These are phyloP conservation scores for Argyresthia goedartella DNA, from an alignment of 2,888 invertebrate species.

Conservation along the genomic window DNA sequence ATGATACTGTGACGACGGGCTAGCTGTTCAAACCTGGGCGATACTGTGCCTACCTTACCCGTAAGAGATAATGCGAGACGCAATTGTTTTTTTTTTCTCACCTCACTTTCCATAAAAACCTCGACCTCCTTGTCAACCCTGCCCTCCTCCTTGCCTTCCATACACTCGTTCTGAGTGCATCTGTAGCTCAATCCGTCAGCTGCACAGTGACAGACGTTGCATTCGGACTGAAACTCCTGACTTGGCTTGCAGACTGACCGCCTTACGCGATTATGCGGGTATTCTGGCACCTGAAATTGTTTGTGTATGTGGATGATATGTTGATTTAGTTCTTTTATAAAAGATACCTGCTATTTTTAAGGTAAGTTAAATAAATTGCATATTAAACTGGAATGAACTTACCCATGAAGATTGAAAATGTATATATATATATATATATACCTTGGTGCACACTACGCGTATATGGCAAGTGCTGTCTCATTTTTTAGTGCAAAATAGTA, in stretches of 20 bases:
- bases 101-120: constrained; percentile 51
- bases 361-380: background rate
- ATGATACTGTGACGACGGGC: too few relatives aligned
- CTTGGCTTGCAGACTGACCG: constrained; percentile 52
- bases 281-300: background rate
- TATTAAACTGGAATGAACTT: background rate
- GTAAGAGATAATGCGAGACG: too few relatives aligned
- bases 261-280: background rate
- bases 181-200: constrained; percentile 55
- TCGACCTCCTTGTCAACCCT: constrained; percentile 43
- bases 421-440: too few relatives aligned
- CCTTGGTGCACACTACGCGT: background rate
- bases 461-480: background rate
- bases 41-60: too few relatives aligned
- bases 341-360: background rate
- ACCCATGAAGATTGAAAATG: background rate
- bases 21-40: too few relatives aligned
- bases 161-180: constrained; percentile 63
- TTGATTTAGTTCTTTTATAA: background rate
- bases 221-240: constrained; percentile 57
- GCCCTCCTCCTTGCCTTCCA: constrained; percentile 26
- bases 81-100: constrained; percentile 12
- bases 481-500: background rate
- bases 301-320: background rate
- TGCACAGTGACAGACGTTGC: constrained; percentile 68